phyloP scores from a whole-genome alignment of 2,113 vertebrate species.

The Eulacestoma nigropectus region DNA sequence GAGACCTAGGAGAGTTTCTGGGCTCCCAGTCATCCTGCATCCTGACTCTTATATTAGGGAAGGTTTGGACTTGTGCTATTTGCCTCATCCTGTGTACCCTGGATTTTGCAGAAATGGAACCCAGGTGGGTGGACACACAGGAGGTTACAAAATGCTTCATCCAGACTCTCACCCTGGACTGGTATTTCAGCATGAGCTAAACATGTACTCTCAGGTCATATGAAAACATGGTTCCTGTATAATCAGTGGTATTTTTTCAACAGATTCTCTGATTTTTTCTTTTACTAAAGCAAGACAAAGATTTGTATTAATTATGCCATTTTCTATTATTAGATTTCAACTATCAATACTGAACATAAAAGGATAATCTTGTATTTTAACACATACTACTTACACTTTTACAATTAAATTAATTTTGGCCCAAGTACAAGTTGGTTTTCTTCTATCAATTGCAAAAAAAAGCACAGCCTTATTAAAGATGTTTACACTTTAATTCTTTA shows the following conservation, averaged over 20 bases:
- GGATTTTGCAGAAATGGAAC: background rate
- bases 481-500: background rate
- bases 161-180: background rate
- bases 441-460: background rate
- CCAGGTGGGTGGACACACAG: background rate
- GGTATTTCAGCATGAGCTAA: background rate
- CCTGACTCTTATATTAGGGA: background rate
- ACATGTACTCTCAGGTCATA: background rate
- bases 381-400: background rate
- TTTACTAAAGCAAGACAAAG: background rate
- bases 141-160: background rate
- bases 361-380: background rate
- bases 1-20: background rate
- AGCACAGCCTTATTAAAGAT: background rate
- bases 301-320: background rate
- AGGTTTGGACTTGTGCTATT: background rate
- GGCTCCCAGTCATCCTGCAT: background rate
- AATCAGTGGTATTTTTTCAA: background rate
- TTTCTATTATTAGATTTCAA: background rate
- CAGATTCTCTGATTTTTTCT: background rate
- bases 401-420: background rate
- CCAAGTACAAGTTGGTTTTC: background rate
- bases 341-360: background rate
- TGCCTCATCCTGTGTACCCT: background rate
- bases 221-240: background rate